Evolutionary conservation across 2,113 vertebrate species (phyloP).

Genomic region (Alligator sinensis): DNA sequence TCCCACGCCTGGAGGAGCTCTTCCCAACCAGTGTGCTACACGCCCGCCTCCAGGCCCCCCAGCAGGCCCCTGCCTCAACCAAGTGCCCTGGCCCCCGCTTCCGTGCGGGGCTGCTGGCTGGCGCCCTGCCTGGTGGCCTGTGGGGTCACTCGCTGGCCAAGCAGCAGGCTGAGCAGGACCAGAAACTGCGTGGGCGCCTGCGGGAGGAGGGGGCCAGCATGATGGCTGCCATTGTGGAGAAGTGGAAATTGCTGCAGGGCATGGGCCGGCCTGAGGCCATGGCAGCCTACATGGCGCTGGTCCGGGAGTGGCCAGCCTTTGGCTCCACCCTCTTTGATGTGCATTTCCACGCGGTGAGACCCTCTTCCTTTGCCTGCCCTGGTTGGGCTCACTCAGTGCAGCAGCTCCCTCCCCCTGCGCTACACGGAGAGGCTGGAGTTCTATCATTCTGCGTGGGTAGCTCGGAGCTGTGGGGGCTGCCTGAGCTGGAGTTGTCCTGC

Average conservation of each 20-base stretch:
- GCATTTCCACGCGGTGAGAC: constrained; percentile 89
- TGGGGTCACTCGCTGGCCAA: constrained; percentile 88
- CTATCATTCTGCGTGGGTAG: rapidly evolving
- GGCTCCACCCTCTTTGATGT: constrained; percentile 94
- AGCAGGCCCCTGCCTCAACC: constrained; percentile 51
- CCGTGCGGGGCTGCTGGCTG: constrained; percentile 83
- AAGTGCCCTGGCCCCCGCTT: constrained; percentile 77
- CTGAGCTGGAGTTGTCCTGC: too few species aligned
- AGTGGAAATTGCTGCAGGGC: constrained; percentile 90
- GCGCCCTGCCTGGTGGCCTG: constrained; percentile 75
- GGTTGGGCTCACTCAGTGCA: neutral
- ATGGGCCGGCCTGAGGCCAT: constrained; percentile 90
- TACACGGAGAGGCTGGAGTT: too few species aligned
- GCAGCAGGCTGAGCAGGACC: constrained; percentile 84
- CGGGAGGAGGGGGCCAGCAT: constrained; percentile 85
- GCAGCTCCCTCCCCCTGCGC: too few species aligned
- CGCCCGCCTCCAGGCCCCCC: constrained; percentile 77
- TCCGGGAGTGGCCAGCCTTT: constrained; percentile 92
- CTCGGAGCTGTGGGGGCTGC: rapidly evolving
- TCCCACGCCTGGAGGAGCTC: constrained; percentile 87
- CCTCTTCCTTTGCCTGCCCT: neutral
- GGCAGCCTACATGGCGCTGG: constrained; percentile 90
- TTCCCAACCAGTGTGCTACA: constrained; percentile 82
- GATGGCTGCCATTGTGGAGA: constrained; percentile 87
- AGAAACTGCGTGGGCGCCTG: constrained; percentile 80